These are phyloP conservation scores for Chloropsis hardwickii DNA, from an alignment of 2,113 vertebrate species.

Conservation along the genomic window DNA sequence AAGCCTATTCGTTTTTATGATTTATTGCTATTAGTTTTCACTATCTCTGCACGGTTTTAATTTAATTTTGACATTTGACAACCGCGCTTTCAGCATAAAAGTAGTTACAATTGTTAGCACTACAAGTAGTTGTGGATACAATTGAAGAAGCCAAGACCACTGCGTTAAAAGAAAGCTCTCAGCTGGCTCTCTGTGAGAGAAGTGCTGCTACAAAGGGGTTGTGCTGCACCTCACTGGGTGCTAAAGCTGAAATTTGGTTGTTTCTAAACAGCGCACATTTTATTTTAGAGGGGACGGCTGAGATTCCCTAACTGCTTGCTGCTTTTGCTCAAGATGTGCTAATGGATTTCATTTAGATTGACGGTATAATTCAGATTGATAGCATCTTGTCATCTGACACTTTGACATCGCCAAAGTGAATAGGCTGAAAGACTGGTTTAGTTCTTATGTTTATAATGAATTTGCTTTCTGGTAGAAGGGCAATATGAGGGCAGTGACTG, in stretches of 20 bases:
- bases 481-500: not conserved
- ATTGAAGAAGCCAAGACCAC: not conserved
- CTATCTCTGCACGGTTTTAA: not conserved
- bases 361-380: not conserved
- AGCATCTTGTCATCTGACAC: not conserved
- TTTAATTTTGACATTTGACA: not conserved
- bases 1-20: not conserved
- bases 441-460: not conserved
- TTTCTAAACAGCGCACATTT: not conserved
- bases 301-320: not conserved
- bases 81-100: not conserved
- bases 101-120: not conserved
- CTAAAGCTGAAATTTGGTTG: not conserved
- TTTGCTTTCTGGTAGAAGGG: not conserved
- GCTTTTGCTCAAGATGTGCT: not conserved
- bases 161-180: not conserved
- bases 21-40: not conserved
- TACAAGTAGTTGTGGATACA: not conserved
- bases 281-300: not conserved
- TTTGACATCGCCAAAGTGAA: not conserved
- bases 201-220: rapidly evolving
- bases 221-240: rapidly evolving
- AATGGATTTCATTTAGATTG: not conserved
- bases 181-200: too few relatives aligned
- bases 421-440: not conserved